A percentile compares a stretch with the other conserved stretches of the same genome.
Conservation (phyloP, 2,888 invertebrate species). For the Aphidius colemani region DNA sequence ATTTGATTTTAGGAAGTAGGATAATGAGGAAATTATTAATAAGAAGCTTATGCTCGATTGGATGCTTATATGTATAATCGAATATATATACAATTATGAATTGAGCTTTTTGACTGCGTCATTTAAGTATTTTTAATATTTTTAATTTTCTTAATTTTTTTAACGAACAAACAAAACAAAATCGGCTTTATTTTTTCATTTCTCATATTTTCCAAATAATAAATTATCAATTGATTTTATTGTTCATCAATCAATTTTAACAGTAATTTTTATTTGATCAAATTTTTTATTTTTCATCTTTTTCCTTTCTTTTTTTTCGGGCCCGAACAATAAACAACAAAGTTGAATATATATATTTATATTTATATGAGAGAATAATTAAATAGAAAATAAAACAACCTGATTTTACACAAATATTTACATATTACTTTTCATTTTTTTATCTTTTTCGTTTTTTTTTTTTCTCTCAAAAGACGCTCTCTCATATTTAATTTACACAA, state of each 20-base stretch:
- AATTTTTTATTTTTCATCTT: constrained; percentile 21
- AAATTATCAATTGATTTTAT: constrained; percentile 31
- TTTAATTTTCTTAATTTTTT: constrained; percentile 15
- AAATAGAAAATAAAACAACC: constrained; percentile 36
- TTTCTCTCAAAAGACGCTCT: not conserved
- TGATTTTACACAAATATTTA: constrained; percentile 53
- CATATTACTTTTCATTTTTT: constrained; percentile 34
- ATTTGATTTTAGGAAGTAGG: constrained; percentile 31
- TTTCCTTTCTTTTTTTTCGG: constrained; percentile 27
- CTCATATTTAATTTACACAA: constrained; percentile 43
- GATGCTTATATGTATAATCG: constrained; percentile 49
- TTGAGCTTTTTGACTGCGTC: constrained; percentile 56
- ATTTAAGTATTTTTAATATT: constrained; percentile 29
- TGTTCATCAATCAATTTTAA: constrained; percentile 6
- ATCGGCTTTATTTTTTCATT: constrained; percentile 23
- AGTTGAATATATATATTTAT: constrained; percentile 15
- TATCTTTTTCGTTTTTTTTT: not conserved
- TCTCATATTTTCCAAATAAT: too few relatives aligned
- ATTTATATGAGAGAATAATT: constrained; percentile 30
- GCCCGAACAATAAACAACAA: constrained; percentile 27
- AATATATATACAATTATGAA: constrained; percentile 60
- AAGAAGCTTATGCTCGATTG: constrained; percentile 52
- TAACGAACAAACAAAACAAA: constrained; percentile 41
- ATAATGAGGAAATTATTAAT: constrained; percentile 41
- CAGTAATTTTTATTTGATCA: constrained; percentile 23